phyloP scores from a whole-genome alignment of 2,797 vertebrate species.

The Hoplostethus mediterraneus region DNA sequence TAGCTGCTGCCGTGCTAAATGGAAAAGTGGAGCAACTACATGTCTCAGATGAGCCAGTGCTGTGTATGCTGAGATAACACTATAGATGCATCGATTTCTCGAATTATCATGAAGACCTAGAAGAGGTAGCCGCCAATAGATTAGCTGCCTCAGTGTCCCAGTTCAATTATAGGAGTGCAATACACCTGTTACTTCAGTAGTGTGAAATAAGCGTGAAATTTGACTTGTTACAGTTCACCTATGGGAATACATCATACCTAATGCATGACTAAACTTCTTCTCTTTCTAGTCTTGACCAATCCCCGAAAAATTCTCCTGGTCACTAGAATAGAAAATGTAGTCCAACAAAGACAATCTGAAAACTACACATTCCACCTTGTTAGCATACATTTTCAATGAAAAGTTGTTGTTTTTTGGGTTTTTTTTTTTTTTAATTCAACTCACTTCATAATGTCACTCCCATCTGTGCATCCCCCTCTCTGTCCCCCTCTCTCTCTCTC shows the following conservation, averaged over 20 bases:
- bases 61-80: slow-evolving; percentile 3
- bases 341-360: slow-evolving; percentile 4
- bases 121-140: slow-evolving; percentile 7
- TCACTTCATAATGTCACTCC: slow-evolving; percentile 65
- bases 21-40: slow-evolving; percentile 32
- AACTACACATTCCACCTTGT: slow-evolving; percentile 13
- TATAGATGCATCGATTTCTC: not conserved
- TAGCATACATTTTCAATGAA: slow-evolving; percentile 9
- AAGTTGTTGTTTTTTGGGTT: not conserved
- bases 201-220: slow-evolving; percentile 48
- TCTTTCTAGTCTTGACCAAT: slow-evolving; percentile 5
- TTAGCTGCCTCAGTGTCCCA: slow-evolving; percentile 18
- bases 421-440: slow-evolving; percentile 35
- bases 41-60: not conserved
- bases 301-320: not conserved
- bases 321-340: not conserved
- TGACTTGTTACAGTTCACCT: slow-evolving; percentile 67
- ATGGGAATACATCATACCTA: not conserved
- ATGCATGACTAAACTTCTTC: slow-evolving; percentile 45
- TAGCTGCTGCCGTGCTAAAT: slow-evolving; percentile 35
- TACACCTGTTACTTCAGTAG: slow-evolving; percentile 52
- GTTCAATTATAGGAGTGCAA: slow-evolving; percentile 32
- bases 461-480: slow-evolving; percentile 52
- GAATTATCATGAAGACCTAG: slow-evolving; percentile 7
- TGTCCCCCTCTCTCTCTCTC: not conserved